Evolutionary conservation across 2,888 invertebrate species (phyloP).

Genomic region (Mythimna vitellina): DNA sequence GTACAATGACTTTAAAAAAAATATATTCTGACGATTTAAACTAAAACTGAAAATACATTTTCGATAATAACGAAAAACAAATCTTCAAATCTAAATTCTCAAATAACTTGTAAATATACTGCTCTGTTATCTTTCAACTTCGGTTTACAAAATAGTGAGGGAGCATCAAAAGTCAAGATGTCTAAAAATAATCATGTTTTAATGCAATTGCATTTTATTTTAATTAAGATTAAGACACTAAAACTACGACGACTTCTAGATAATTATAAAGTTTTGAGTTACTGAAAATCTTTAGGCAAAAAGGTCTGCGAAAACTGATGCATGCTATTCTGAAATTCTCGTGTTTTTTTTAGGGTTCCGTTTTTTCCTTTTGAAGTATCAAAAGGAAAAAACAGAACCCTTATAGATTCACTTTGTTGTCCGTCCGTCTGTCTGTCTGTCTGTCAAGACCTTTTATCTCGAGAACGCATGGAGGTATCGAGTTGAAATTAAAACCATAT

Average conservation of each 20-base stretch:
- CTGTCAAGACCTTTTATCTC: too few species aligned
- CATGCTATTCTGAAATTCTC: too few species aligned
- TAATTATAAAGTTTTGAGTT: conserved; percentile 9
- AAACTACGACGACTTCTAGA: conserved; percentile 3
- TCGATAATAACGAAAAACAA: neutral
- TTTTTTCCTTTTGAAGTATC: too few species aligned
- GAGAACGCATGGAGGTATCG: too few species aligned
- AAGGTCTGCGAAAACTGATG: conserved; percentile 8
- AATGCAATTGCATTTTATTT: conserved; percentile 7
- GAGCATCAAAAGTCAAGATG: conserved; percentile 1
- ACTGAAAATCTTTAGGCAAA: conserved; percentile 7
- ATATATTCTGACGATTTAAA: neutral
- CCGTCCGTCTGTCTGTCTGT: too few species aligned
- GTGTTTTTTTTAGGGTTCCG: too few species aligned
- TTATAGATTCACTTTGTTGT: too few species aligned
- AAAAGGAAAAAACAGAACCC: too few species aligned
- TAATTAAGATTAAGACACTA: conserved; percentile 2
- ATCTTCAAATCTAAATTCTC: neutral
- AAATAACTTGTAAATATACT: conserved; percentile 6
- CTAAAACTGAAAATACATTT: neutral
- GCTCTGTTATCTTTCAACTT: conserved; percentile 18
- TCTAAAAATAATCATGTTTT: neutral
- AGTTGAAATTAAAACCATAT: too few species aligned
- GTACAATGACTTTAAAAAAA: too few species aligned
- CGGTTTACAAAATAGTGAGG: neutral